A percentile compares a stretch with the other conserved stretches of the same genome.
These are phyloP conservation scores for Eleutherodactylus coqui DNA, from an alignment of 2,797 vertebrate genomes.

Conservation along the genomic window DNA sequence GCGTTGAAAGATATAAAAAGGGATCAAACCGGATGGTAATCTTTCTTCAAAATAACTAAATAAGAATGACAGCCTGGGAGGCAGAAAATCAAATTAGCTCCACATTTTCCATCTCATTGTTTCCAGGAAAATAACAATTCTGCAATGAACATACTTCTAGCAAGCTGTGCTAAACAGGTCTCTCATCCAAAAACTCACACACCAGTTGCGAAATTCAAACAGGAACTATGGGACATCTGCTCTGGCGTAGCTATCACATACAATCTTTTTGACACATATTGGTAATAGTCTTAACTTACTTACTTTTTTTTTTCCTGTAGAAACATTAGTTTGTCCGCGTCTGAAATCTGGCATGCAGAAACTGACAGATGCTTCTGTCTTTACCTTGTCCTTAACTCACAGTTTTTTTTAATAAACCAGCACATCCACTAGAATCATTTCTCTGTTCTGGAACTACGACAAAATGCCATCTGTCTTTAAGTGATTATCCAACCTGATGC, in stretches of 20 bases:
- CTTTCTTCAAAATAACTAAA: conserved; percentile 69
- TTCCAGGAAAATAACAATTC: conserved; percentile 78
- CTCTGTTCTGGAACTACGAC: conserved; percentile 79
- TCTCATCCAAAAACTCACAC: conserved; percentile 77
- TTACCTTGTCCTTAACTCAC: conserved; percentile 81
- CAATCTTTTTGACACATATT: conserved; percentile 78
- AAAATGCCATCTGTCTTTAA: conserved; percentile 82
- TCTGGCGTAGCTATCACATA: conserved; percentile 79
- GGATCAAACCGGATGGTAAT: conserved; percentile 64
- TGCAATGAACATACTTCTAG: conserved; percentile 74
- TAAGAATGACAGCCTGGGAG: conserved; percentile 69
- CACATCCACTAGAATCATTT: conserved; percentile 78
- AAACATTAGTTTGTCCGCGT: conserved; percentile 80
- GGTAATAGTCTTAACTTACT: conserved; percentile 74
- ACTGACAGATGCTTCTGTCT: conserved; percentile 80
- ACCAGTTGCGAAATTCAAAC: conserved; percentile 78
- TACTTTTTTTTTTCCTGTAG: conserved; percentile 71
- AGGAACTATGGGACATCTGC: conserved; percentile 80
- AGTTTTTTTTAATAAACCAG: conserved; percentile 77
- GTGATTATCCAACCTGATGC: conserved; percentile 80
- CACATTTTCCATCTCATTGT: conserved; percentile 78
- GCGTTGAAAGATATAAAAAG: conserved; percentile 38
- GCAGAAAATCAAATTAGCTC: conserved; percentile 72
- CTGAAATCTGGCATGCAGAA: conserved; percentile 75
- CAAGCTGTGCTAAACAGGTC: conserved; percentile 76